Evolutionary conservation across 2,113 vertebrate genomes (phyloP), one percentile per base, ranked within the genome.

Genomic region (Boulengeromyrus knoepffleri): DNA sequence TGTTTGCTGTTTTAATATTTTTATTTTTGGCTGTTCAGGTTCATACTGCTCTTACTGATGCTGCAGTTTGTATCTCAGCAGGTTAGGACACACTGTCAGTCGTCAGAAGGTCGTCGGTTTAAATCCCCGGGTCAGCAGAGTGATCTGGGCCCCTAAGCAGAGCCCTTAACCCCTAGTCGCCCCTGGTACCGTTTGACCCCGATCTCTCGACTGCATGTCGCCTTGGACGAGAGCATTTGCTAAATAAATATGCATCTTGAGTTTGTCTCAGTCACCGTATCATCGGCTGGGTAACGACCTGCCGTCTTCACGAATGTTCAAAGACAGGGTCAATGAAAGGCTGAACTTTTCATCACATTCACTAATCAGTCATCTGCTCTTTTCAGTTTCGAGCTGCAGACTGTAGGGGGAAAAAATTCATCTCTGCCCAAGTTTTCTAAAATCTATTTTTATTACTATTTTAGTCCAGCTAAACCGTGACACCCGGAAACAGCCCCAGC

Each of bases 401-500:
- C 50, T 9, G 50, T 27, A 9, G 50, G 19, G 85, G 50, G 5
- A 21, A 36, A 39, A 53, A 19, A 50, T 91, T 91, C 42, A 90
- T 87, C 74, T 85, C 1, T 7, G 5, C 7, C 50, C 31, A 46
- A 24, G 36, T 90, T 86, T 89, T 91, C 90, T 91, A 85, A 10
- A 31, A 70, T 31, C 3, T 13, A 70, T 27, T 89, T 85, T 88
- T 89, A 86, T 89, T 92, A 84, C 91, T 39, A n/a, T 85, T 47
- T 42, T 24, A 12, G 47, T 91, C 36, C 21, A 46, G 50, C 87
- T 56, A 19, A 92, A 89, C 42, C 36, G 83, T 31, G 86, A 92
- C 91, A 89, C 91, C 62, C 80, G 49, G 90, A 92, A 89, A 92
- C 92, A 90, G 88, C 84, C 90, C 91, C 92, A 89, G 87, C 90